Evolutionary conservation across 1,140 invertebrate genomes (phyloP), one percentile per base, ranked within the genome.

Genomic region (Plutomurus gul): DNA sequence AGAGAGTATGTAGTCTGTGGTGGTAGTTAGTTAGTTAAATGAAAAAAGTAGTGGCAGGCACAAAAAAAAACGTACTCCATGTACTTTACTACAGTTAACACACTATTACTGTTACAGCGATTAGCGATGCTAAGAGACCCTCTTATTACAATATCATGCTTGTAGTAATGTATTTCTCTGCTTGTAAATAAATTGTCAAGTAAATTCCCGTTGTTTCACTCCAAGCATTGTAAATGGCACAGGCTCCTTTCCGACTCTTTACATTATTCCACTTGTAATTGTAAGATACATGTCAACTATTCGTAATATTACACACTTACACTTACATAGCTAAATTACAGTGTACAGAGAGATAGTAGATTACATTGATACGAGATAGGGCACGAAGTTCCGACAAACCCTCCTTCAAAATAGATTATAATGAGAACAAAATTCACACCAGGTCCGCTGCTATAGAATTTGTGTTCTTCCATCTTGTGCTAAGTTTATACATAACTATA

Each of bases 401-500:
- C 56, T 25, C 56, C n/a, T 30, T 65, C 56, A 65, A 65, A 65
- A 65, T 65, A 65, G 56, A 65, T 25, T 13, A 1, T 43, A 65
- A 65, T 33, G 10, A 65, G 56, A 65, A 65, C 56, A 65, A 65
- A 65, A 65, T 65, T 65, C 56, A 65, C 56, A 65, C 36, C 56
- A 65, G 56, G 56, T 65, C 56, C 56, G 56, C 56, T 65, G 56
- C 56, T 65, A 65, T 33, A 65, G 56, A 65, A 65, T 65, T 13
- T 65, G 30, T 65, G 56, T 65, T 65, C 56, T 65, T 36, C 18
- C 27, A 30, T 27, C 25, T 65, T 65, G 56, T 65, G 36, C 56
- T 33, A 65, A n/a, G n/a, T n/a, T 65, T 65, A 33, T 65, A 65
- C 56, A n/a, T 65, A 65, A 36, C 56, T 65, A 65, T 65, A 65